Percentiles rank a stretch among this genome's conserved stretches.
phyloP scores from a whole-genome alignment of 2,888 invertebrate genomes.

The Nephrotoma guestfalica region DNA sequence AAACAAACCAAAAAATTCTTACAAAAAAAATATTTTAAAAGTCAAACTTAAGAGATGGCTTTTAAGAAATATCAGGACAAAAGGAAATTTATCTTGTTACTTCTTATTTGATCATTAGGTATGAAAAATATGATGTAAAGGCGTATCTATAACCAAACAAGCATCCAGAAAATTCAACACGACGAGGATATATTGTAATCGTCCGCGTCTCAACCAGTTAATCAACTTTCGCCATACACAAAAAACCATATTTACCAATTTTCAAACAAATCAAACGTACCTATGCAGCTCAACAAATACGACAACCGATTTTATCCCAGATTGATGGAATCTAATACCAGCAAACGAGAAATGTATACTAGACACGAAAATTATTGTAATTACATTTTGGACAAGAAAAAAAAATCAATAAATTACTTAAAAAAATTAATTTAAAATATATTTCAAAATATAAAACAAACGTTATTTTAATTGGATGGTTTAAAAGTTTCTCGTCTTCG shows the following conservation, averaged over 20 bases:
- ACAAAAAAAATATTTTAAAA: not conserved
- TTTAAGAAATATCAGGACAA: constrained; percentile 3
- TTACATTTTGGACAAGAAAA: not conserved
- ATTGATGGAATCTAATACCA: not conserved
- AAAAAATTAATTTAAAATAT: not conserved
- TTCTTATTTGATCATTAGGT: constrained; percentile 15
- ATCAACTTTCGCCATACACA: not conserved
- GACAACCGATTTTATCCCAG: not conserved
- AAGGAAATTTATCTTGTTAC: constrained; percentile 5
- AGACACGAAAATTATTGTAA: not conserved
- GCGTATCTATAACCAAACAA: not conserved
- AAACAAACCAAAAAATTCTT: not conserved
- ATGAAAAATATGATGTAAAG: constrained; percentile 8
- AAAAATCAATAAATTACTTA: not conserved
- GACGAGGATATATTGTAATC: not conserved
- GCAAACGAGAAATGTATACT: not conserved
- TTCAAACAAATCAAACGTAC: not conserved
- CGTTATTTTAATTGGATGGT: not conserved
- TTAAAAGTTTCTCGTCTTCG: no score
- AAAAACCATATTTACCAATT: not conserved
- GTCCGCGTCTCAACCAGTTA: not conserved
- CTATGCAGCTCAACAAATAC: not conserved
- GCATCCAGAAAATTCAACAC: not conserved
- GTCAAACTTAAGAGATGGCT: constrained; percentile 1
- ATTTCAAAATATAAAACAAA: not conserved